phyloP scores from a whole-genome alignment of 2,797 vertebrate species.

The Adelosebastes latens region DNA sequence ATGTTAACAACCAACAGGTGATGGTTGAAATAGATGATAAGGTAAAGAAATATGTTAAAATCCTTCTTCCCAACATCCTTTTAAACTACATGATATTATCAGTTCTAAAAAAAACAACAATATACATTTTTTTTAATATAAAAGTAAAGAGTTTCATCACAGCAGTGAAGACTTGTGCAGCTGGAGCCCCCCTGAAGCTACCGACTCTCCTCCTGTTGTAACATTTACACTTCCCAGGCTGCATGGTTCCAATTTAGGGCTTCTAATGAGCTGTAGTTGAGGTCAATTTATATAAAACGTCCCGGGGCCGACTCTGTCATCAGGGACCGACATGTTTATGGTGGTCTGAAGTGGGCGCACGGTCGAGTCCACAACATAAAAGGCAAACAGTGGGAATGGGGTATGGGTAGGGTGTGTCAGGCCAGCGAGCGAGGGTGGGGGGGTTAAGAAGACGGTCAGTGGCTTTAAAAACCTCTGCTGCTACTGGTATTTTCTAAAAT shows the following conservation, averaged over 20 bases:
- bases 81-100: neutral
- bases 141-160: neutral
- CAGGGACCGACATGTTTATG: constrained; percentile 86
- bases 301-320: constrained; percentile 86
- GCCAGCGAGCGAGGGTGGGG: constrained; percentile 66
- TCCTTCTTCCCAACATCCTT: neutral
- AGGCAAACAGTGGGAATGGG: constrained; percentile 72
- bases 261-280: constrained; percentile 89
- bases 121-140: neutral
- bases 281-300: constrained; percentile 87
- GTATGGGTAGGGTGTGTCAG: constrained; percentile 80
- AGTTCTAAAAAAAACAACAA: neutral
- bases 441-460: constrained; percentile 81
- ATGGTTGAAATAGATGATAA: neutral
- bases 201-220: constrained; percentile 60
- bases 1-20: constrained; percentile 11
- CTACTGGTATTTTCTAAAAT: constrained; percentile 80
- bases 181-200: constrained; percentile 55
- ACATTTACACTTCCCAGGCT: constrained; percentile 78
- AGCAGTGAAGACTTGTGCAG: constrained; percentile 25
- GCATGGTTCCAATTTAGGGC: constrained; percentile 87
- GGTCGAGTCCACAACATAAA: constrained; percentile 85
- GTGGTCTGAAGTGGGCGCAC: constrained; percentile 87
- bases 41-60: neutral
- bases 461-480: constrained; percentile 78